Evolutionary conservation across 2,888 invertebrate species (phyloP), one percentile per base, ranked within the genome.

Genomic region (Esperia sulphurella): DNA sequence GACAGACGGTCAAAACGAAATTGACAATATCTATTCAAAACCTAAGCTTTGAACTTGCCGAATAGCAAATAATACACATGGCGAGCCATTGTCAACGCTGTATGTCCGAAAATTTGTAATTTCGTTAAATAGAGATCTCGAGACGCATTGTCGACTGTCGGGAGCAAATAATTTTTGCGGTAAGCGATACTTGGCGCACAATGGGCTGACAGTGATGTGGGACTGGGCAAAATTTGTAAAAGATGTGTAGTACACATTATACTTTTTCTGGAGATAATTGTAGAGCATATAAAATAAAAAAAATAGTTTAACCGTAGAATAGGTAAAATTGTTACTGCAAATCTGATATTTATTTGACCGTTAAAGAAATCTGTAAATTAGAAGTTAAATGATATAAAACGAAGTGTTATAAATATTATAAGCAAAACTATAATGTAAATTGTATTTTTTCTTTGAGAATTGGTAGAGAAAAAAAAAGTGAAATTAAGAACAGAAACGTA

Each of bases 121-220:
- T 85, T 84, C 70, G 84, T 86, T 86, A 86, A 84, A 87, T 83
- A 77, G 82, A 86, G 80, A 82, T 73, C 74, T 82, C 71, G 62
- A 63, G 59, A 52, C 57, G 69, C 65, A 80, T 86, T 85, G 83
- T 85, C 59, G 21, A 21, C 21, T n/a, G 21, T 3, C 21, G 65
- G 60, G 46, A 56, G 71, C 69, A 71, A 79, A 84, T 85, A 84
- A 85, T 87, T 86, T 87, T 73, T 89, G 88, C 81, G 88, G 88
- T 88, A 86, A 88, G 63, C 74, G 87, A 88, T 88, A 86, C 86
- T 79, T 70, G 73, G 62, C 33, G 52, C 53, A 86, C 83, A 85
- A 88, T 79, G 53, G 21, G 0, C 21, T 74, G 83, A 83, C 84
- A 76, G 70, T 85, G 84, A 83, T 55, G 72, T 71, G 75, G 84